Evolutionary conservation across 1,140 invertebrate genomes (phyloP).

Genomic region (Papilio xuthus): DNA sequence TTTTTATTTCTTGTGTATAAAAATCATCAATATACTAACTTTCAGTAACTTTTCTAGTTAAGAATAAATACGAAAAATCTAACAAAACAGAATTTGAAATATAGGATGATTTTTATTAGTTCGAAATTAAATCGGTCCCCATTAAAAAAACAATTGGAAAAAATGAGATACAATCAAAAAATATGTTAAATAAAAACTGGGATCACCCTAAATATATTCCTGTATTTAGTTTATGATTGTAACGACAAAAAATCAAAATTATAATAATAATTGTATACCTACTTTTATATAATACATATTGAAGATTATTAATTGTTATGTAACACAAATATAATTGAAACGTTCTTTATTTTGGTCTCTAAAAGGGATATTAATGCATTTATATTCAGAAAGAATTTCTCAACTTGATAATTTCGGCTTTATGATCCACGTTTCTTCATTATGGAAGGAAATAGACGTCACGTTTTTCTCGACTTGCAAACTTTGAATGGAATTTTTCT

Average conservation of each 20-base stretch:
- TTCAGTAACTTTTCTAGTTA: not conserved
- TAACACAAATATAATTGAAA: not conserved
- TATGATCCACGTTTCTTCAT: constrained; percentile 14
- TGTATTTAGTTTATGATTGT: too few species aligned
- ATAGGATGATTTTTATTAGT: too few species aligned
- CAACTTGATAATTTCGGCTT: not conserved
- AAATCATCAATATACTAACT: not conserved
- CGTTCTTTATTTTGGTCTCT: not conserved
- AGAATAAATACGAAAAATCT: not conserved
- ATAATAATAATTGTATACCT: too few species aligned
- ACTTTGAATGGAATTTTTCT: constrained; percentile 19
- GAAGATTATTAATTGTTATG: not conserved
- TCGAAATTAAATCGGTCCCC: too few species aligned
- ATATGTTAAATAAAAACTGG: too few species aligned
- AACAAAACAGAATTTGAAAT: too few species aligned
- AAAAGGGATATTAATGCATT: constrained; percentile 6
- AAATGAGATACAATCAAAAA: too few species aligned
- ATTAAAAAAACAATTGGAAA: too few species aligned
- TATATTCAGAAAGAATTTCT: constrained; percentile 20
- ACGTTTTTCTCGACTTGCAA: not conserved
- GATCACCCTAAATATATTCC: too few species aligned
- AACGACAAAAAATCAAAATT: too few species aligned
- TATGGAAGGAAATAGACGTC: constrained; percentile 17
- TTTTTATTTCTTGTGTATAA: not conserved
- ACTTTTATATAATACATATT: too few species aligned